phyloP scores from a whole-genome alignment of 2,113 vertebrate species.

The Corythornis vintsioides region DNA sequence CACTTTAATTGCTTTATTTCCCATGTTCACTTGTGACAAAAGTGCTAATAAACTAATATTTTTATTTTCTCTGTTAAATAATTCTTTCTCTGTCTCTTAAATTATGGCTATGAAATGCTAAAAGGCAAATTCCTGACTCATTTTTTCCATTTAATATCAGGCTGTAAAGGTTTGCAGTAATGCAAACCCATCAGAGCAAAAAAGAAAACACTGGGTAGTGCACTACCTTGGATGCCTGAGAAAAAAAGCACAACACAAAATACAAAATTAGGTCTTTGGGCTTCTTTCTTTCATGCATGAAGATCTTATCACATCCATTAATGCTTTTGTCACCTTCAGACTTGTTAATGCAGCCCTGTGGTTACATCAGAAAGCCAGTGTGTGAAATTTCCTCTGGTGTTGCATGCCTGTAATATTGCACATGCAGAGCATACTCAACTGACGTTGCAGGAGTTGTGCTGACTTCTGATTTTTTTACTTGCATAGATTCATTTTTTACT shows the following conservation, averaged over 20 bases:
- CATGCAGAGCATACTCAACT: neutral
- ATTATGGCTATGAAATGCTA: neutral
- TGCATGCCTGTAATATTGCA: conserved; percentile 13
- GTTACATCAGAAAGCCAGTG: neutral
- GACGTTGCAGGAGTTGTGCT: neutral
- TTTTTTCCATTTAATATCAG: neutral
- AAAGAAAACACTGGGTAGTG: neutral
- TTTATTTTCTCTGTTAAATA: conserved; percentile 17
- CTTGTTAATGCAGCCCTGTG: conserved; percentile 22
- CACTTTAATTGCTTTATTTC: conserved; percentile 1
- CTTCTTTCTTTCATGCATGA: neutral
- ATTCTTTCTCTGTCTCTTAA: conserved; percentile 17
- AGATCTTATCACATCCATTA: neutral
- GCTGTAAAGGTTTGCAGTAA: neutral
- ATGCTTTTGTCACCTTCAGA: conserved; percentile 45
- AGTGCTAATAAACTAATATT: conserved; percentile 8
- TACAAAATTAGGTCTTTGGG: neutral
- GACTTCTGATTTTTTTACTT: neutral
- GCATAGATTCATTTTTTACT: neutral
- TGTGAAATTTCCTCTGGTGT: conserved; percentile 19
- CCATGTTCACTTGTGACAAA: neutral
- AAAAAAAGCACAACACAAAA: neutral
- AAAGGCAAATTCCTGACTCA: neutral
- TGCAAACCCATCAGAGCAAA: neutral
- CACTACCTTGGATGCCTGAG: neutral